phyloP scores from a whole-genome alignment of 2,113 vertebrate genomes.

The Candoia aspera region DNA sequence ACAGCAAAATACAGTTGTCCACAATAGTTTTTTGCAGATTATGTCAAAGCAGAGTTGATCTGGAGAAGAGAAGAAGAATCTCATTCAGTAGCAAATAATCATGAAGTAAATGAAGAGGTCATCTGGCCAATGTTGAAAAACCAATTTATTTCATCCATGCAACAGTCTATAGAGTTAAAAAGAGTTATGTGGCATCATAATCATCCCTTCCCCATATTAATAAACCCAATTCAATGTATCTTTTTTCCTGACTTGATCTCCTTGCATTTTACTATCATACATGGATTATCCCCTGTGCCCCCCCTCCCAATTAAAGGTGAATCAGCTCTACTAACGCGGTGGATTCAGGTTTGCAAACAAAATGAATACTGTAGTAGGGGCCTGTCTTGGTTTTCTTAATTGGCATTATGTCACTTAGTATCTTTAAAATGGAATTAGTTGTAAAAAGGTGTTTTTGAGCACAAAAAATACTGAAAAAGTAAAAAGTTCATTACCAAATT shows the following conservation, averaged over 20 bases:
- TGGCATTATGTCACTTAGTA: not conserved
- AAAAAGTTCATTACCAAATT: slow-evolving; percentile 32
- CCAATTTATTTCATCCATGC: not conserved
- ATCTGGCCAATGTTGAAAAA: not conserved
- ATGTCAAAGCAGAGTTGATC: not conserved
- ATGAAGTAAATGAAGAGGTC: not conserved
- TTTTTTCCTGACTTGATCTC: not conserved
- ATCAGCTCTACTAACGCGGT: not conserved
- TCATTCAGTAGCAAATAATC: not conserved
- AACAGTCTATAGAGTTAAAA: not conserved
- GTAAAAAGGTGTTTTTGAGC: slow-evolving; percentile 36
- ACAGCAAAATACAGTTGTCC: not conserved
- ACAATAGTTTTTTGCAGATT: not conserved
- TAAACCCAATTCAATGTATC: not conserved
- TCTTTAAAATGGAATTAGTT: slow-evolving; percentile 12
- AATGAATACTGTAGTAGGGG: too few species aligned
- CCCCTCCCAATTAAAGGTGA: not conserved
- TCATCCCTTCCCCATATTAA: not conserved
- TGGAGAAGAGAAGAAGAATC: not conserved
- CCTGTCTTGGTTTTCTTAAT: not conserved
- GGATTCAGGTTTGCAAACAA: not conserved
- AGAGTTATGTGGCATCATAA: not conserved
- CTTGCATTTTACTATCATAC: not conserved
- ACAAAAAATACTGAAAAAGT: slow-evolving; percentile 36
- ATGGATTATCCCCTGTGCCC: not conserved